Evolutionary conservation across 2,797 vertebrate species (phyloP).

Genomic region (Girardinus metallicus): DNA sequence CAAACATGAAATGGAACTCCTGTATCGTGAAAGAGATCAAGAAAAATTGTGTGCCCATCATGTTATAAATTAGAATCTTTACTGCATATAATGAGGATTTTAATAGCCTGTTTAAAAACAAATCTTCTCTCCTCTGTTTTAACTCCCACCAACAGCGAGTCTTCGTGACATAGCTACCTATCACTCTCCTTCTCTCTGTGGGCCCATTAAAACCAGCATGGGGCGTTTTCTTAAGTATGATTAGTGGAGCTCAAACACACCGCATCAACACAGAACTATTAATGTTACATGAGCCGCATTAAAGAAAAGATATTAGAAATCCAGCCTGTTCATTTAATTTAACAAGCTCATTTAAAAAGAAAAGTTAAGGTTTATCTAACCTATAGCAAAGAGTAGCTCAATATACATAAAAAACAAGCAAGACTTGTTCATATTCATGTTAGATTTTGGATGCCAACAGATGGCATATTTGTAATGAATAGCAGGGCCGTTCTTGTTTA

Average conservation of each 20-base stretch:
- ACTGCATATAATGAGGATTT: conserved; percentile 8
- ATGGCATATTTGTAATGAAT: background rate
- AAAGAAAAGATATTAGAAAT: background rate
- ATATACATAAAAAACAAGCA: background rate
- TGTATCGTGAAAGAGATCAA: background rate
- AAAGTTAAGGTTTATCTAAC: background rate
- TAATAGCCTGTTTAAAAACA: conserved; percentile 20
- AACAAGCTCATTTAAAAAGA: conserved; percentile 1
- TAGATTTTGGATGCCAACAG: background rate
- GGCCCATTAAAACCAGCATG: conserved; percentile 44
- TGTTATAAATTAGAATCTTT: conserved; percentile 12
- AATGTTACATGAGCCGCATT: conserved; percentile 23
- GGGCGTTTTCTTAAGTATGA: conserved; percentile 20
- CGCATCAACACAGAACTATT: conserved; percentile 6
- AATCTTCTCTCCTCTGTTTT: background rate
- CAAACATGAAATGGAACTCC: conserved; percentile 3
- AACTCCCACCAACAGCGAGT: background rate
- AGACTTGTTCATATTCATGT: background rate
- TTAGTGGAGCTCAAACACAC: conserved; percentile 26
- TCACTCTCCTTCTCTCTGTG: conserved; percentile 13
- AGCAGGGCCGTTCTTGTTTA: background rate
- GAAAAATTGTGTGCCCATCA: background rate
- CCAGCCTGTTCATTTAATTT: conserved; percentile 1
- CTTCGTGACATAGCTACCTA: conserved; percentile 11
- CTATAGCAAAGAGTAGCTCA: background rate